phyloP scores from a whole-genome alignment of 1,140 invertebrate species.

The Acyrthosiphon pisum region DNA sequence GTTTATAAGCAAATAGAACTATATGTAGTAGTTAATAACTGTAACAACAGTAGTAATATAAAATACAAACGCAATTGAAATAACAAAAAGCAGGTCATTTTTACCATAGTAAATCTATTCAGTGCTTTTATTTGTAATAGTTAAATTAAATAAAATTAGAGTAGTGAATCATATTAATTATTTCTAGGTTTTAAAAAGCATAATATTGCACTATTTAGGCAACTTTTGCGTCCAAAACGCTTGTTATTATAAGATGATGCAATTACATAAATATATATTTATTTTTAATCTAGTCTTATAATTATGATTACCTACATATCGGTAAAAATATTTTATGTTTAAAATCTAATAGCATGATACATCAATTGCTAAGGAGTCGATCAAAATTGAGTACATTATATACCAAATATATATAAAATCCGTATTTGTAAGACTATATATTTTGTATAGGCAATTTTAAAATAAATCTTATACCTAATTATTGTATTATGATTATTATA shows the following conservation, averaged over 20 bases:
- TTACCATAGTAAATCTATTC: too few species aligned
- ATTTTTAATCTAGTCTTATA: background rate
- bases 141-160: background rate
- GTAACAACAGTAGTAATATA: background rate
- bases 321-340: background rate
- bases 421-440: background rate
- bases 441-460: too few species aligned
- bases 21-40: background rate
- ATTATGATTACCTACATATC: background rate
- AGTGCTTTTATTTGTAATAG: background rate
- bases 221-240: background rate
- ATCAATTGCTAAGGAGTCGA: background rate
- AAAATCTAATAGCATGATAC: background rate
- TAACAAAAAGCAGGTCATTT: background rate
- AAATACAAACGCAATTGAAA: background rate
- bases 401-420: background rate
- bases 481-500: too few species aligned
- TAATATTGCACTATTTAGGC: background rate
- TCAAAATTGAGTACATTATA: too few species aligned
- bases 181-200: background rate
- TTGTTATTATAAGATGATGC: background rate
- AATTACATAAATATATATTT: background rate
- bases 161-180: background rate
- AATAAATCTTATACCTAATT: background rate
- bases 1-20: background rate